Percentiles rank a stretch among this genome's conserved stretches.
These are phyloP conservation scores for Manis crassicaudata DNA, from an alignment of 2,797 vertebrate genomes.

Conservation along the genomic window DNA sequence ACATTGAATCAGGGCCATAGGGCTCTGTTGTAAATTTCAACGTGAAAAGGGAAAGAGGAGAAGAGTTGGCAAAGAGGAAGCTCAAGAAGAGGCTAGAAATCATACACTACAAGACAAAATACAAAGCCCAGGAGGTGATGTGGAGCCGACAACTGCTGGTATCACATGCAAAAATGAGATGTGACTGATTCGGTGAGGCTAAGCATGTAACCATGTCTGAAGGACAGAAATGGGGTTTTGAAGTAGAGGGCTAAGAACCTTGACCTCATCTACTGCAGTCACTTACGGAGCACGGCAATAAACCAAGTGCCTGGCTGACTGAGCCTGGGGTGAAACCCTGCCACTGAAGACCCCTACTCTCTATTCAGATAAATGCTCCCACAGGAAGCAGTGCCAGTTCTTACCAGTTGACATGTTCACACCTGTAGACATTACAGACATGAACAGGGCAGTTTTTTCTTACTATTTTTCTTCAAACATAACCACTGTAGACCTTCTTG, in stretches of 20 bases:
- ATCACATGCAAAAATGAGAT: background rate
- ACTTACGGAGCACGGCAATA: background rate
- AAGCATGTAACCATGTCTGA: too few relatives aligned
- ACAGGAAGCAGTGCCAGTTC: background rate
- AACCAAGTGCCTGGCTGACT: background rate
- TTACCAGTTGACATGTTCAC: rapidly evolving
- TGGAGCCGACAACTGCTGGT: background rate
- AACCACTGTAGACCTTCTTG: background rate
- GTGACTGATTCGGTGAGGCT: background rate
- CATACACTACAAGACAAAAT: background rate
- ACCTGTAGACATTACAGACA: background rate
- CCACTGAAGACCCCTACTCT: background rate
- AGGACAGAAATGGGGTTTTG: background rate
- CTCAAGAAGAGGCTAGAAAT: background rate
- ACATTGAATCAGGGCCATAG: background rate
- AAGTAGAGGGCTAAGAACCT: background rate
- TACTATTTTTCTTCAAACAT: background rate
- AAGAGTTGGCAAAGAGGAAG: background rate
- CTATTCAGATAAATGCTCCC: rapidly evolving
- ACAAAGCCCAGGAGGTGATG: background rate
- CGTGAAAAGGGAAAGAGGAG: background rate
- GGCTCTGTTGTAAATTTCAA: background rate
- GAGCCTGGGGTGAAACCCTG: background rate
- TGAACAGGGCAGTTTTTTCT: background rate
- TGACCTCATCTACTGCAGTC: background rate